phyloP scores from a whole-genome alignment of 2,888 invertebrate species.

The Hypena proboscidalis region DNA sequence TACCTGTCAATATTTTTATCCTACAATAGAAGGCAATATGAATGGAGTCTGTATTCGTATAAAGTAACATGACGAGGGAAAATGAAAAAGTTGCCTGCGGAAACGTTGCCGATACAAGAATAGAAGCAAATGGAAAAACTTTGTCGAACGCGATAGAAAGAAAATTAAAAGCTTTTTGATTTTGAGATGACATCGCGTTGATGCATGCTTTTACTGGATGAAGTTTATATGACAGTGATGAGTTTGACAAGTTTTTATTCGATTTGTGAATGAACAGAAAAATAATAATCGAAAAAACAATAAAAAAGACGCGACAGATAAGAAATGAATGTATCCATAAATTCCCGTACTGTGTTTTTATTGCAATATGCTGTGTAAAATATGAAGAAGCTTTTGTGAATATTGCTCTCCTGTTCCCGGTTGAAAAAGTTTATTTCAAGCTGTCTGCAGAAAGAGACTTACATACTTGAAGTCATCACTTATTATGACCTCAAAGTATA shows the following conservation, averaged over 20 bases:
- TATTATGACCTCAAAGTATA: slow-evolving; percentile 51
- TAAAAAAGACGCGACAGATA: slow-evolving; percentile 3
- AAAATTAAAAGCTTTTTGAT: slow-evolving; percentile 61
- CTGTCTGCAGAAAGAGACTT: slow-evolving; percentile 33
- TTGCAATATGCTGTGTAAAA: slow-evolving; percentile 13
- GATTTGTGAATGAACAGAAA: slow-evolving; percentile 5
- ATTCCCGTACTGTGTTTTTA: slow-evolving; percentile 12
- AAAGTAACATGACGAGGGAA: slow-evolving; percentile 55
- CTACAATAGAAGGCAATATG: slow-evolving; percentile 55
- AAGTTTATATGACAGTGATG: slow-evolving; percentile 12
- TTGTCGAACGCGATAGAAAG: slow-evolving; percentile 59
- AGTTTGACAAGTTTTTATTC: slow-evolving; percentile 10
- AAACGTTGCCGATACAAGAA: slow-evolving; percentile 64
- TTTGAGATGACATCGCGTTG: slow-evolving; percentile 38
- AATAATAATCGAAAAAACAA: background rate
- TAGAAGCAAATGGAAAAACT: slow-evolving; percentile 70
- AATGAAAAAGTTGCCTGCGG: slow-evolving; percentile 68
- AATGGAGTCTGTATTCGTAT: slow-evolving; percentile 48
- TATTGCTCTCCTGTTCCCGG: slow-evolving; percentile 37
- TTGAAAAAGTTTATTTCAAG: slow-evolving; percentile 41
- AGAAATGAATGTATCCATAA: slow-evolving; percentile 5
- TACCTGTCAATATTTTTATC: slow-evolving; percentile 58
- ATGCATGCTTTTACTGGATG: slow-evolving; percentile 30
- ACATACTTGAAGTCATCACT: slow-evolving; percentile 51
- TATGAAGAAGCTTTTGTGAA: slow-evolving; percentile 19